Evolutionary conservation across 2,888 invertebrate genomes (phyloP).

Genomic region (Bursaphelenchus okinawaensis): DNA sequence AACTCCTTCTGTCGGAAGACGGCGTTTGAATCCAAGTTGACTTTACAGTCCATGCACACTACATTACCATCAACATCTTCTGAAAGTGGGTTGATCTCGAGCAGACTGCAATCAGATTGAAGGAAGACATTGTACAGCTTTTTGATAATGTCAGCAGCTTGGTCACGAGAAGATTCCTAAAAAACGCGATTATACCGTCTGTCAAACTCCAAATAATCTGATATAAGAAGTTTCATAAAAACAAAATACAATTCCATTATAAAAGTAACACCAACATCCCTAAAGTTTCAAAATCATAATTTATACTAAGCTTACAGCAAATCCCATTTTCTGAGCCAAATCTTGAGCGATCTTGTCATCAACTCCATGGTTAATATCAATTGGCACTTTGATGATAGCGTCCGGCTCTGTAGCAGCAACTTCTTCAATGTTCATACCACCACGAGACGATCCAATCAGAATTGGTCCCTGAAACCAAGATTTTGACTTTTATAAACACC

Average conservation of each 20-base stretch:
- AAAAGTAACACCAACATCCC: slow-evolving; percentile 15
- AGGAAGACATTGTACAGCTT: slow-evolving; percentile 74
- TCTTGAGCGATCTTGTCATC: slow-evolving; percentile 44
- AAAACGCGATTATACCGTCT: no score
- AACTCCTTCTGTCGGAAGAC: slow-evolving; percentile 78
- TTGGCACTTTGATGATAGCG: slow-evolving; percentile 69
- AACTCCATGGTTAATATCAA: slow-evolving; percentile 51
- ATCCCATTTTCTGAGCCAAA: slow-evolving; percentile 54
- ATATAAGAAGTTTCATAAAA: background rate
- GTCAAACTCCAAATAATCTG: no score
- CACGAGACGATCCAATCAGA: slow-evolving; percentile 88
- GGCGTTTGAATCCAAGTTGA: slow-evolving; percentile 97
- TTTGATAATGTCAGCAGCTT: slow-evolving; percentile 51
- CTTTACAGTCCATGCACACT: slow-evolving; percentile 88
- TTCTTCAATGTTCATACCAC: slow-evolving; percentile 94
- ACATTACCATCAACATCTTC: slow-evolving; percentile 80
- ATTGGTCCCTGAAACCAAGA: slow-evolving; percentile 68
- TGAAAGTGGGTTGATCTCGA: slow-evolving; percentile 97
- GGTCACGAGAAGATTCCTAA: slow-evolving; percentile 40
- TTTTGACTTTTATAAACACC: background rate
- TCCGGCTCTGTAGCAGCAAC: slow-evolving; percentile 89
- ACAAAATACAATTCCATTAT: background rate
- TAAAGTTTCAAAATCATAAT: background rate
- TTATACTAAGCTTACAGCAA: slow-evolving; percentile 16
- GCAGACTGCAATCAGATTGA: slow-evolving; percentile 86